Base-by-base conservation (phyloP, 1,140 invertebrate species). In the Rhopalosiphum maidis region DNA sequence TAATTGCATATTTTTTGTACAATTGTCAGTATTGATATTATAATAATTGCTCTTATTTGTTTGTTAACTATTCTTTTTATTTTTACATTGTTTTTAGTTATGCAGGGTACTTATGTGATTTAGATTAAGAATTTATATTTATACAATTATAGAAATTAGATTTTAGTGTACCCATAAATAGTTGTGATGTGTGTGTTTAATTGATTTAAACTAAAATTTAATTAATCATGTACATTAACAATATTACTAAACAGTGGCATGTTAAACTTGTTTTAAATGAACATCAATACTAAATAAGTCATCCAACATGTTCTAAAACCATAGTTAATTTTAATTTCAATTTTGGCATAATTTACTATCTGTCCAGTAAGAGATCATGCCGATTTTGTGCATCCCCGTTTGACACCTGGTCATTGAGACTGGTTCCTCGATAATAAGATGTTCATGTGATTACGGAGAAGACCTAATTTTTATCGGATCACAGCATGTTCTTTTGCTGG, bases 91-190 rank as follows among this genome's bases (percentile, higher is more conserved):
- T 86, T 86, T 55, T 46, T 93, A 82, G 46, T 90, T 83, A 92
- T 92, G 1, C 90, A 92, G 43, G 68, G 90, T 93, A 86, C 82
- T 93, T 54, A 51, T 93, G 91, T 93, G 91, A 93, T 93, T 85
- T 93, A 93, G 51, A 86, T 54, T 92, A 92, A 85, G 90, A 22
- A n/a, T 91, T 90, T 90, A 60, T 60, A 22, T 41, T 46, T 43
- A 68, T 68, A 90, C 2, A 21, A 90, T 90, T 30, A 41, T 23
- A 60, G 37, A 60, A 68, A 46, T 90, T 68, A 90, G 11, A 43
- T 35, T 90, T 90, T 30, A 89, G 37, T 18, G 48, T 43, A 25
- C 22, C 54, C 37, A 43, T 60, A 18, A 30, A 43, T 60, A 68
- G 11, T 90, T 55, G n/a, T 41, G n/a, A 90, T 90, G 8, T 68